Base-by-base conservation (phyloP, 2,113 vertebrate species). In the Myotis yumanensis region DNA sequence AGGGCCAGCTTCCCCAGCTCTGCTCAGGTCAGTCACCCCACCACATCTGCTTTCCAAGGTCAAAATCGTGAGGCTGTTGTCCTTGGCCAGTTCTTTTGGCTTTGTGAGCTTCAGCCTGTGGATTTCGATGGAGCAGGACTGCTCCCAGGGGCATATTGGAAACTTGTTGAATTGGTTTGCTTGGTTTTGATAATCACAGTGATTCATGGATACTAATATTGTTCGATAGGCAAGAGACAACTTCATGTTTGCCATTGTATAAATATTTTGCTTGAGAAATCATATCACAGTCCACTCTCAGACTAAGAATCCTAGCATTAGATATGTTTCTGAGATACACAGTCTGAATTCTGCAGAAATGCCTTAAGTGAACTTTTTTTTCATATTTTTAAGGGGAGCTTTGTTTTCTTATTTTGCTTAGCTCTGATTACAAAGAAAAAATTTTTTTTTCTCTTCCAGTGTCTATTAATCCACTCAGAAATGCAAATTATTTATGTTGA, bases 401-500 rank as follows among this genome's bases (percentile, higher is more conserved):
- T 86, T 92, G 2, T 2, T 69, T 92, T 85, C 18, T 75, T 94
- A 80, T 48, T 91, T 86, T 10, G 28, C 75, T 95, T 84, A 86
- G 20, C 22, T 92, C 62, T 89, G 22, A 92, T 86, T 52, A 84
- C 69, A 91, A 89, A 52, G 35, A 89, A 86, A n/a, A 28, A n/a
- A n/a, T n/a, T 2, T 43, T 87, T n/a, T 94, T 95, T 52, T 46
- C 64, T 84, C 87, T 93, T 62, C 71, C 32, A 52, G n/a, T 89
- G 51, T 91, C 51, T 96, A 16, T 77, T 94, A 94, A 91, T 71
- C 79, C n/a, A 92, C 71, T 95, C 40, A 76, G 82, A 96, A 95
- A 95, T 94, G 79, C 86, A 96, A 96, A 96, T 94, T 80, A 28
- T 37, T 43, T 89, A 51, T 91, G 69, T 76, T 95, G 89, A 89